Evolutionary conservation across 2,888 invertebrate species (phyloP).

Genomic region (Nomada goodeniana): DNA sequence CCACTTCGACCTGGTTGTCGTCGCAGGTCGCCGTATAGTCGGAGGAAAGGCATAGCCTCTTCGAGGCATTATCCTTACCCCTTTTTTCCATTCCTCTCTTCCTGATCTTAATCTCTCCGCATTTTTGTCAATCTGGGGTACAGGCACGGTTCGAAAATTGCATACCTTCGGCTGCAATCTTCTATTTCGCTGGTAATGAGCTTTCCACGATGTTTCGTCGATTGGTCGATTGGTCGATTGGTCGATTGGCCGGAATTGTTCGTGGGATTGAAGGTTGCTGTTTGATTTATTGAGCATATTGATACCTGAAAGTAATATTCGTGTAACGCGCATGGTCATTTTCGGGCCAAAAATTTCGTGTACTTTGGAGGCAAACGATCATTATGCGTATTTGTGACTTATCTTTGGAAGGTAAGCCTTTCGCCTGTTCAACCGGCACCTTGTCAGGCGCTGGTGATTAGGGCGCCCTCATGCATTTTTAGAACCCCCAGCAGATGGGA

Average conservation of each 20-base stretch:
- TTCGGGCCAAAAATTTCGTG: too few species aligned
- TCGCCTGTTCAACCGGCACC: conserved; percentile 42
- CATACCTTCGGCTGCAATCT: too few species aligned
- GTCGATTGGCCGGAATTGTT: too few species aligned
- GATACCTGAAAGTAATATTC: too few species aligned
- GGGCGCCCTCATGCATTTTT: conserved; percentile 1
- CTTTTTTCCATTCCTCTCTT: conserved; percentile 7
- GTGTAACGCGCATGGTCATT: too few species aligned
- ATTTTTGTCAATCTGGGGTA: not conserved
- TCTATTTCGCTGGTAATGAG: too few species aligned
- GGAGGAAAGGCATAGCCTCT: conserved; percentile 27
- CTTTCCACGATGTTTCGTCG: too few species aligned
- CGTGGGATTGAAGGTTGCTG: too few species aligned
- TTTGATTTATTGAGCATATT: too few species aligned
- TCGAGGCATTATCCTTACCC: conserved; percentile 24
- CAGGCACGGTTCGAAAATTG: not conserved
- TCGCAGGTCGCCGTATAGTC: conserved; percentile 51
- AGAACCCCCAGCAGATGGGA: not conserved
- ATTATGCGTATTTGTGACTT: conserved; percentile 14
- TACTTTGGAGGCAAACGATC: not conserved
- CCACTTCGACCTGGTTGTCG: conserved; percentile 59
- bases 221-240: too few species aligned
- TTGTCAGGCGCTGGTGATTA: not conserved
- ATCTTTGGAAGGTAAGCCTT: conserved; percentile 59
- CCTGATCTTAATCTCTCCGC: not conserved